A percentile compares a stretch with the other conserved stretches of the same genome.
phyloP scores from a whole-genome alignment of 2,113 vertebrate species.

The Cyphomyrus plagiostoma region DNA sequence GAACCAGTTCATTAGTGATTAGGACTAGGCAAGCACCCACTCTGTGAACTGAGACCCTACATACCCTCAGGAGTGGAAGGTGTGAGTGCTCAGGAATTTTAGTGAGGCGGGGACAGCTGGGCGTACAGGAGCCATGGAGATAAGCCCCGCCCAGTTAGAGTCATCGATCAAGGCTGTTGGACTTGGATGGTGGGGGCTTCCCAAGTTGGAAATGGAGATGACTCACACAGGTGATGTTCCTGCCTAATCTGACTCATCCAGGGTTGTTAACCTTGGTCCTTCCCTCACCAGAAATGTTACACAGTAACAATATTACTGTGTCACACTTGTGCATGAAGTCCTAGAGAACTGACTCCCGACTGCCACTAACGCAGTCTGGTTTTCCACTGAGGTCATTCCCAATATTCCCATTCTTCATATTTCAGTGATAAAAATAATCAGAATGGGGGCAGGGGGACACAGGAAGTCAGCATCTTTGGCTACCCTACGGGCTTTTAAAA shows the following conservation, averaged over 20 bases:
- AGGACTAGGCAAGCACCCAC: background rate
- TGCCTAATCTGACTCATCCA: background rate
- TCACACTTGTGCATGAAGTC: background rate
- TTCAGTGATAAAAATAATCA: slow-evolving; percentile 1
- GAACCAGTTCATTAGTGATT: background rate
- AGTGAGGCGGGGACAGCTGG: background rate
- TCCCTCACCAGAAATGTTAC: background rate
- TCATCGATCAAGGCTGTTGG: background rate
- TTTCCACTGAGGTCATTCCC: background rate
- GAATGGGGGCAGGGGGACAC: background rate
- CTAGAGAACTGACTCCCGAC: background rate
- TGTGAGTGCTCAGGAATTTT: background rate
- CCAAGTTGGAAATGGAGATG: background rate
- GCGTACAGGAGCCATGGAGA: background rate
- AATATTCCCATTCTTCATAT: background rate
- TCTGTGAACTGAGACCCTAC: background rate
- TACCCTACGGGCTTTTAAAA: background rate
- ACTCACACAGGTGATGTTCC: background rate
- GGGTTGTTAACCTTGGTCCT: background rate
- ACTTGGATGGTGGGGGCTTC: background rate
- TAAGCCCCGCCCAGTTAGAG: background rate
- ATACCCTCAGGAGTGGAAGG: background rate
- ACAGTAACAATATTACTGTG: background rate
- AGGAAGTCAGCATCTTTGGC: background rate
- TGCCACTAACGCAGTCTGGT: background rate